Conservation (phyloP, 2,797 vertebrate genomes). For the Saxicola maurus region DNA sequence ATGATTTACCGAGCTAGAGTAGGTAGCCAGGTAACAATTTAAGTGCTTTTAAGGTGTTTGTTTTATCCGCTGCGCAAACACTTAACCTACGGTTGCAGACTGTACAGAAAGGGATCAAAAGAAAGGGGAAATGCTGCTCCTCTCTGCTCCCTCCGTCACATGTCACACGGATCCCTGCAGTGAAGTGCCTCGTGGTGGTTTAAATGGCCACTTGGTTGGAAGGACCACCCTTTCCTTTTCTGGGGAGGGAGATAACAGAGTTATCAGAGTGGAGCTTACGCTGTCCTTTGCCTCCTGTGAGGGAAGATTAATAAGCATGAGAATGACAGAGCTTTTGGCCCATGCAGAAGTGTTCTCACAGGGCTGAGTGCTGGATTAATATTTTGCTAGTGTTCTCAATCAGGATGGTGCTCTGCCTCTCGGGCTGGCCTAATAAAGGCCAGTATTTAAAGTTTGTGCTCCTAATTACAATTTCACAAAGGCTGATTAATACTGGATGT, state of each 20-base stretch:
- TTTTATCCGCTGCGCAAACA: not conserved
- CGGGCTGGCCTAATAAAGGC: fast-evolving
- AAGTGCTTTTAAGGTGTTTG: constrained; percentile 21
- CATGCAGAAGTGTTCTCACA: not conserved
- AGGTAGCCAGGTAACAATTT: not conserved
- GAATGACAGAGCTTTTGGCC: constrained; percentile 2
- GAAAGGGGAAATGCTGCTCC: not conserved
- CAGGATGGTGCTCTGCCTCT: not conserved
- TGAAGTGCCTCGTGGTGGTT: not conserved
- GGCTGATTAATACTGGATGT: not conserved
- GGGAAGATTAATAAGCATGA: constrained; percentile 29
- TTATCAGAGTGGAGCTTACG: not conserved
- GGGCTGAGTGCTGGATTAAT: not conserved
- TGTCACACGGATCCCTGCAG: not conserved
- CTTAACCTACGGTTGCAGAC: not conserved
- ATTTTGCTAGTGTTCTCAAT: not conserved
- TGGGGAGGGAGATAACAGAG: constrained; percentile 41
- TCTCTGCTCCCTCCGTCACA: not conserved
- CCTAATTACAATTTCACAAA: not conserved
- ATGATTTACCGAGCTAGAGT: not conserved
- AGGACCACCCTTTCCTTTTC: constrained; percentile 48
- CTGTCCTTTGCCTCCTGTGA: constrained; percentile 10
- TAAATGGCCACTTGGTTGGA: not conserved
- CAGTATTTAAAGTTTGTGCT: not conserved
- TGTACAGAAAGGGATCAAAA: not conserved